A percentile compares a stretch with the other conserved stretches of the same genome.
These are phyloP conservation scores for Drosophila sordidapex DNA, from an alignment of 2,888 invertebrate species.

Conservation along the genomic window DNA sequence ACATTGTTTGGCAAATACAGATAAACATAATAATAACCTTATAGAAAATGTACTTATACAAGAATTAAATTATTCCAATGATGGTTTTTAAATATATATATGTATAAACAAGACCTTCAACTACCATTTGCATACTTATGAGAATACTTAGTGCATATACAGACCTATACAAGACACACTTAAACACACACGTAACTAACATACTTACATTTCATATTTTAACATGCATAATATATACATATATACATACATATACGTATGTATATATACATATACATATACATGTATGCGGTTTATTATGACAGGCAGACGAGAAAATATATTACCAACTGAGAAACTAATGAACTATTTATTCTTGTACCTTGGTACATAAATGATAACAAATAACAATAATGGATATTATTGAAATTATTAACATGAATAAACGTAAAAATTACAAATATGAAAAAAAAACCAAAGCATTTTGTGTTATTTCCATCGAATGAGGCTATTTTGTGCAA, in stretches of 20 bases:
- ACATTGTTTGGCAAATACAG: constrained; percentile 39
- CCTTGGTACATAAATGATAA: constrained; percentile 37
- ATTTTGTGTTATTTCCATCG: constrained; percentile 1
- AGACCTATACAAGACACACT: constrained; percentile 10
- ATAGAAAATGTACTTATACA: constrained; percentile 57
- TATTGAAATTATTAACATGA: constrained; percentile 62
- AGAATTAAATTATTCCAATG: constrained; percentile 46
- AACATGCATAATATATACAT: constrained; percentile 15
- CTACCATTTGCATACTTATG: constrained; percentile 47
- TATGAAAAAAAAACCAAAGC: constrained; percentile 8
- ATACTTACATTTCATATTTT: constrained; percentile 13
- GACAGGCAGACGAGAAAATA: constrained; percentile 14
- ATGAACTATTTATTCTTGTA: constrained; percentile 49
- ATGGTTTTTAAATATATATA: constrained; percentile 55
- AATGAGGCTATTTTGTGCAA: not conserved
- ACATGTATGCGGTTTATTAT: constrained; percentile 52
- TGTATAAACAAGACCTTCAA: constrained; percentile 17
- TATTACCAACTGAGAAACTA: constrained; percentile 34
- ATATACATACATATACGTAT: constrained; percentile 34
- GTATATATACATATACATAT: constrained; percentile 12
- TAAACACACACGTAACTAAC: constrained; percentile 25
- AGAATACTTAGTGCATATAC: constrained; percentile 30
- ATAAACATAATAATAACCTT: constrained; percentile 40
- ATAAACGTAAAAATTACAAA: constrained; percentile 62
- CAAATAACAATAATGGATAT: constrained; percentile 48